Percentiles rank a stretch among this genome's conserved stretches.
Conservation (phyloP, 2,113 vertebrate genomes). For the Tonatia bakeri region DNA sequence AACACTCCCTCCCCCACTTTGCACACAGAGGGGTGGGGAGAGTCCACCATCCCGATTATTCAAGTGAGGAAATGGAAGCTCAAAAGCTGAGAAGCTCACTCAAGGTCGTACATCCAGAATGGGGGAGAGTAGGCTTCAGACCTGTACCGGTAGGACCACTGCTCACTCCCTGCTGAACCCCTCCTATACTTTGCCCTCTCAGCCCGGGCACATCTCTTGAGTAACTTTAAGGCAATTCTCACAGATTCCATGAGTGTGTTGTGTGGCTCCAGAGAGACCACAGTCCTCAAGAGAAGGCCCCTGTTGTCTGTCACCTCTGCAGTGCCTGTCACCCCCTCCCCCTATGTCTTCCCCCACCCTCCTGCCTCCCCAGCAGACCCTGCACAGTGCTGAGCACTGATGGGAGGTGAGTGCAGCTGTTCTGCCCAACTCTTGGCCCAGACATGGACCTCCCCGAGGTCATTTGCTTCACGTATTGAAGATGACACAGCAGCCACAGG, state of each 20-base stretch:
- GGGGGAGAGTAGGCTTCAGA: not conserved
- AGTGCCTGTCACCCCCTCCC: not conserved
- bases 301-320: not conserved
- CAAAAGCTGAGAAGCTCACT: not conserved
- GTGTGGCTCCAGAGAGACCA: not conserved
- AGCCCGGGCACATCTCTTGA: not conserved
- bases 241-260: not conserved
- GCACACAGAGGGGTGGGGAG: fast-evolving
- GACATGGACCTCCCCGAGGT: not conserved
- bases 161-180: not conserved
- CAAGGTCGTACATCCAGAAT: not conserved
- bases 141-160: not conserved
- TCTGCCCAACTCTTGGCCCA: not conserved
- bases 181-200: not conserved
- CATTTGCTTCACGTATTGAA: not conserved
- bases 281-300: not conserved
- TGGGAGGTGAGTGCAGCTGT: not conserved
- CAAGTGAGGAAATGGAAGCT: not conserved
- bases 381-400: not conserved
- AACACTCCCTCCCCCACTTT: not conserved
- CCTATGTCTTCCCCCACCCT: fast-evolving
- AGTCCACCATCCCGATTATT: not conserved
- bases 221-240: not conserved
- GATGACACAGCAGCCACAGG: not conserved
- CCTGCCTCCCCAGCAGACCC: not conserved